phyloP scores from a whole-genome alignment of 2,797 vertebrate genomes.

The Lindbergichthys nudifrons region DNA sequence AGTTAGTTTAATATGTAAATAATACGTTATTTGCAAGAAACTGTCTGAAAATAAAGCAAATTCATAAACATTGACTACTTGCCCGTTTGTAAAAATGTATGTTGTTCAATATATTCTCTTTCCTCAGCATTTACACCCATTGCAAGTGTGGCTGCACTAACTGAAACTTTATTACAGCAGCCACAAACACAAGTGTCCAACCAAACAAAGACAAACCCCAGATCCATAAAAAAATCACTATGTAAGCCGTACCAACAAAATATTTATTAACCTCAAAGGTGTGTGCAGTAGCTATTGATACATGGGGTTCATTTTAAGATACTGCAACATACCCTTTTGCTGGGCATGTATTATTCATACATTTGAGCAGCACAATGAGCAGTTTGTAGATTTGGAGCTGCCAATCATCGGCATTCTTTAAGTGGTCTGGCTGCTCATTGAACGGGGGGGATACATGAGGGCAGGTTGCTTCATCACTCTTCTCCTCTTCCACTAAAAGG shows the following conservation, averaged over 20 bases:
- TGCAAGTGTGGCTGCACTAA: slow-evolving; percentile 20
- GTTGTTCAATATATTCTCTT: slow-evolving; percentile 6
- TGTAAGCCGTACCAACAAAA: slow-evolving; percentile 54
- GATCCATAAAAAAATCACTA: slow-evolving; percentile 62
- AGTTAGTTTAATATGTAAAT: neutral
- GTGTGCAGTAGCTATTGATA: slow-evolving; percentile 63
- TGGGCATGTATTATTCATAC: slow-evolving; percentile 77
- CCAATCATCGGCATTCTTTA: slow-evolving; percentile 77
- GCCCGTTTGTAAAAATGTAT: slow-evolving; percentile 15
- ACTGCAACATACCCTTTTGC: slow-evolving; percentile 60
- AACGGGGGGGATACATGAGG: slow-evolving; percentile 71
- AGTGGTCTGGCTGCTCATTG: slow-evolving; percentile 72
- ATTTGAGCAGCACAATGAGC: slow-evolving; percentile 78
- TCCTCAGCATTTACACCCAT: slow-evolving; percentile 34
- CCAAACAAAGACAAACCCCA: slow-evolving; percentile 57
- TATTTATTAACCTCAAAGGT: slow-evolving; percentile 66
- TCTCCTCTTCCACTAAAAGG: slow-evolving; percentile 81
- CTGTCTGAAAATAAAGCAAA: slow-evolving; percentile 22
- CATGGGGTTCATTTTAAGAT: slow-evolving; percentile 64
- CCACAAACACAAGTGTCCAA: slow-evolving; percentile 56
- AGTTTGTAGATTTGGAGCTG: slow-evolving; percentile 75
- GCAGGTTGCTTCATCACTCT: slow-evolving; percentile 76
- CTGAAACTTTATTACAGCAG: slow-evolving; percentile 52
- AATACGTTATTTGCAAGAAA: neutral
- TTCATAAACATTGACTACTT: slow-evolving; percentile 19